These are phyloP conservation scores for human DNA, from an alignment of 2,113 vertebrate species.

Conservation along the genomic window GRCh38 chr7:16955501-16956000, in stretches of 20 bases:
- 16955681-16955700: not conserved
- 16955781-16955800: not conserved
- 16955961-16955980: not conserved
- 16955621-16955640: not conserved
- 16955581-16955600: not conserved
- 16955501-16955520: not conserved
- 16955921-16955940: not conserved
- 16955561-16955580: accelerated
- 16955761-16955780: not conserved
- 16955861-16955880: not conserved
- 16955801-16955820: not conserved
- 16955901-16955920: not conserved
- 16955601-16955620: not conserved
- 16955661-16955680: not conserved
- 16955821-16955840: not conserved
- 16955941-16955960: not conserved
- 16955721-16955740: not conserved
- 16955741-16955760: not conserved
- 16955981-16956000: not conserved
- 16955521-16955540: not conserved
- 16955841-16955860: not conserved
- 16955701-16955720: not conserved
- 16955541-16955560: not conserved
- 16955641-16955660: not conserved
- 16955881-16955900: too few relatives aligned